A percentile compares a stretch with the other conserved stretches of the same genome.
Evolutionary conservation across 2,888 invertebrate genomes (phyloP).

Genomic region (Lasioglossum calceatum): DNA sequence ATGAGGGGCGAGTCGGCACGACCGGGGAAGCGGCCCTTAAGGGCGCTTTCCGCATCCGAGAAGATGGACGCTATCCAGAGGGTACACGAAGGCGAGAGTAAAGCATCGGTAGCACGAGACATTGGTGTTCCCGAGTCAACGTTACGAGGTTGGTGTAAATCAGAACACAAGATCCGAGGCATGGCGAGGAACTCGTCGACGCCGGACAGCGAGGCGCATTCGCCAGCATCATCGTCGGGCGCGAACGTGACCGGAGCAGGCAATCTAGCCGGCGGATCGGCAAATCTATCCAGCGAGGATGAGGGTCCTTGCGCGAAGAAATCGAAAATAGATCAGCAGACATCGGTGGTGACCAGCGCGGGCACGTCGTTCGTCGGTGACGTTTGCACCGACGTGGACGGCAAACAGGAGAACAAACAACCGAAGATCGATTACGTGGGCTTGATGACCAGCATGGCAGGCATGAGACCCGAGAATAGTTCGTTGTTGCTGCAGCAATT

Average conservation of each 20-base stretch:
- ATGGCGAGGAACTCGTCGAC: conserved; percentile 86
- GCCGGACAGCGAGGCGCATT: conserved; percentile 86
- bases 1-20: conserved; percentile 87
- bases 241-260: conserved; percentile 64
- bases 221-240: conserved; percentile 78
- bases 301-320: conserved; percentile 76
- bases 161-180: conserved; percentile 91
- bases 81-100: conserved; percentile 94
- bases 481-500: conserved; percentile 72
- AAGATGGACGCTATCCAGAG: conserved; percentile 93
- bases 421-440: conserved; percentile 76
- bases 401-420: conserved; percentile 53
- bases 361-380: conserved; percentile 60
- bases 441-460: conserved; percentile 73
- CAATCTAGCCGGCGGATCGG: conserved; percentile 42
- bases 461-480: conserved; percentile 75
- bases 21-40: conserved; percentile 91
- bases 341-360: conserved; percentile 48
- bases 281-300: conserved; percentile 74
- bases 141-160: conserved; percentile 94
- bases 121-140: conserved; percentile 95
- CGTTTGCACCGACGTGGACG: conserved; percentile 43
- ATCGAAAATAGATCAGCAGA: conserved; percentile 70
- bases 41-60: conserved; percentile 90
- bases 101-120: conserved; percentile 93